phyloP scores from a whole-genome alignment of 1,140 invertebrate genomes.

The Aleiodes sp. region DNA sequence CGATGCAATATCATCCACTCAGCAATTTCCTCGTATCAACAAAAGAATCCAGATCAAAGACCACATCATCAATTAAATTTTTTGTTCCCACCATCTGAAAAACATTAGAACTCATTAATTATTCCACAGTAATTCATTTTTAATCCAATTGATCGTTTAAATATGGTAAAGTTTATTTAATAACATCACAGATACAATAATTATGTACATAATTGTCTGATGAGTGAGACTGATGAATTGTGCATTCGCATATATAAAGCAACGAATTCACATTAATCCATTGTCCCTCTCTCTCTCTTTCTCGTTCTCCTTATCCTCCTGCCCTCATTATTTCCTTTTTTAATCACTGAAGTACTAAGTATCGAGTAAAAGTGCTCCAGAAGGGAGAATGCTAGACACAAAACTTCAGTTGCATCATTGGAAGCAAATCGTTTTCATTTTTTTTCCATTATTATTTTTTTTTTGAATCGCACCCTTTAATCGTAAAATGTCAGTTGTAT shows the following conservation, averaged over 20 bases:
- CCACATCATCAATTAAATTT: too few species aligned
- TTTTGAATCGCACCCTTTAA: not conserved
- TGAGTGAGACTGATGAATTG: conserved; percentile 6
- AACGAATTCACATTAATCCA: not conserved
- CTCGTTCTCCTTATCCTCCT: not conserved
- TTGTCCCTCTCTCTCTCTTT: conserved; percentile 9
- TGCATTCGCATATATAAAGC: not conserved
- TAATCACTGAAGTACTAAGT: conserved; percentile 58
- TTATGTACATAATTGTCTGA: conserved; percentile 57
- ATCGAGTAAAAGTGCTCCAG: conserved; percentile 47
- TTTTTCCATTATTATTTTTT: not conserved
- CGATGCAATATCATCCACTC: too few species aligned
- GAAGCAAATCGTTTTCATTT: conserved; percentile 35
- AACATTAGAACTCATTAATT: too few species aligned
- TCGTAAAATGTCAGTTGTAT: not conserved
- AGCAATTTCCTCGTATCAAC: too few species aligned
- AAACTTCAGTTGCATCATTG: conserved; percentile 39
- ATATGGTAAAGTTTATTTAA: conserved; percentile 63
- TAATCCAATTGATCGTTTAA: conserved; percentile 45
- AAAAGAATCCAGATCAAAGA: too few species aligned
- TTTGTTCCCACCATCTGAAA: too few species aligned
- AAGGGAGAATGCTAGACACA: conserved; percentile 44
- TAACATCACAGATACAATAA: conserved; percentile 65
- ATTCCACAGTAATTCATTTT: too few species aligned
- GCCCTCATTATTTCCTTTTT: not conserved